These are phyloP conservation scores for Caradrina clavipalpis DNA, from an alignment of 2,888 invertebrate species.

Conservation along the genomic window DNA sequence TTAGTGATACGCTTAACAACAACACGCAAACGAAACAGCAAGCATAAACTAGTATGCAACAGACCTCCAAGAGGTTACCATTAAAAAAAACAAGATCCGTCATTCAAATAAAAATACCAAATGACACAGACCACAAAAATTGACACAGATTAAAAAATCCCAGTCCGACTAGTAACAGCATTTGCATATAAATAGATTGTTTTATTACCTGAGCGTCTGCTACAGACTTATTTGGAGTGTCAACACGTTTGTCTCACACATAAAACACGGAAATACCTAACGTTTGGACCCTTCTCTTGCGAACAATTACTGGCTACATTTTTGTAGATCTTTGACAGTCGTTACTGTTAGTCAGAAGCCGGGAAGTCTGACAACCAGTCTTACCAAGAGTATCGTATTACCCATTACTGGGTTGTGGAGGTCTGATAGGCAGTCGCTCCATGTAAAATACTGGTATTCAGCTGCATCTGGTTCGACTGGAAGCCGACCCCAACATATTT, in stretches of 20 bases:
- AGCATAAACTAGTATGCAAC: too few relatives aligned
- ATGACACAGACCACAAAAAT: neutral
- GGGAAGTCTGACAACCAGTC: too few relatives aligned
- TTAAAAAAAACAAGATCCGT: neutral
- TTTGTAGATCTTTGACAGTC: too few relatives aligned
- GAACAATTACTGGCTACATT: neutral
- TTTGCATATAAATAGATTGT: constrained; percentile 14
- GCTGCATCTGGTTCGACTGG: too few relatives aligned
- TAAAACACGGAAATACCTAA: constrained; percentile 17
- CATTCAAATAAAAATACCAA: constrained; percentile 2
- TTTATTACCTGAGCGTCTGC: constrained; percentile 17
- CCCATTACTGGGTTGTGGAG: too few relatives aligned
- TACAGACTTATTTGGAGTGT: neutral
- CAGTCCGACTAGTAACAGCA: neutral
- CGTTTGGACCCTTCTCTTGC: neutral
- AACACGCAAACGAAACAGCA: too few relatives aligned
- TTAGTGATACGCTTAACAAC: too few relatives aligned
- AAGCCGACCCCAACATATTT: too few relatives aligned
- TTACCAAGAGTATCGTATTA: too few relatives aligned
- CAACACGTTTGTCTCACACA: constrained; percentile 5
- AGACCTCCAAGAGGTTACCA: neutral
- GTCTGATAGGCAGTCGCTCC: too few relatives aligned
- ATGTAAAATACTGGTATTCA: too few relatives aligned
- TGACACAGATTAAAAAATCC: neutral
- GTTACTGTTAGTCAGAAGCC: too few relatives aligned